Evolutionary conservation across 1,140 invertebrate species (phyloP).

Genomic region (Halesus radiatus): DNA sequence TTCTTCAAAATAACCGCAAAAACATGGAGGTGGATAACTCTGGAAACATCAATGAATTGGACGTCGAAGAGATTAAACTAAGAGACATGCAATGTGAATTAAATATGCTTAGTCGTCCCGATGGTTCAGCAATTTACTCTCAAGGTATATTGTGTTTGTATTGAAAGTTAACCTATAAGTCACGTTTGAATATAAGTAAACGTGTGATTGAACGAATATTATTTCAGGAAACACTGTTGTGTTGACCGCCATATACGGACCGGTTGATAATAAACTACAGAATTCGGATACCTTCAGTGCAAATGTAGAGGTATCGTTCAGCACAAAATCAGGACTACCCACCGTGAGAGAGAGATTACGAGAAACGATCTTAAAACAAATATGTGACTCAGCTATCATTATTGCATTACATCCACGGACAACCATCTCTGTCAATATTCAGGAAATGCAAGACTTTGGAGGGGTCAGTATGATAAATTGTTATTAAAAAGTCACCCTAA

Average conservation of each 20-base stretch:
- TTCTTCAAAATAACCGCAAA: not conserved
- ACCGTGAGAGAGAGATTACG: conserved; percentile 79
- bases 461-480: conserved; percentile 73
- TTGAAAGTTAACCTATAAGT: conserved; percentile 24
- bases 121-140: conserved; percentile 82
- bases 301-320: conserved; percentile 83
- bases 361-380: conserved; percentile 82
- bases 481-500: too few relatives aligned
- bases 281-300: conserved; percentile 86
- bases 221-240: conserved; percentile 82
- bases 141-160: conserved; percentile 70
- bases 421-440: conserved; percentile 82
- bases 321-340: conserved; percentile 82
- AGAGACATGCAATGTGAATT: conserved; percentile 74
- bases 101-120: conserved; percentile 77
- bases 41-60: not conserved
- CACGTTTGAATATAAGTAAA: conserved; percentile 1
- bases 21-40: conserved; percentile 24
- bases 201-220: not conserved
- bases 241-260: conserved; percentile 86
- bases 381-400: conserved; percentile 81
- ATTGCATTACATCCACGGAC: conserved; percentile 82
- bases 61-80: conserved; percentile 54
- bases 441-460: conserved; percentile 89
- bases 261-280: conserved; percentile 82